Base-by-base conservation (phyloP, 1,140 invertebrate species). In the Drosophila pallidifrons region DNA sequence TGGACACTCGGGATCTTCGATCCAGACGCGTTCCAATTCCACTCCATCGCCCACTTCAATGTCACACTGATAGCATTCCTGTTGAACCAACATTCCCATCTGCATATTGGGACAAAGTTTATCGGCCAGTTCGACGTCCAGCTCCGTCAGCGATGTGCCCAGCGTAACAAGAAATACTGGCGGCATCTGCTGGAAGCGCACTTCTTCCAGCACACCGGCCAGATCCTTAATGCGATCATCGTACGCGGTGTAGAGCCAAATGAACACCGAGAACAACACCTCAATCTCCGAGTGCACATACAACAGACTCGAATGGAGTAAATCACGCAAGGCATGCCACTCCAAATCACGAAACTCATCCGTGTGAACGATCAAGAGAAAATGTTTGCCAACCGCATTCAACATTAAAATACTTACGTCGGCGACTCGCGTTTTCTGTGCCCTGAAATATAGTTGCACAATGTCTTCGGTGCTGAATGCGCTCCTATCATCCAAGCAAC, bases 251-350 rank as follows among this genome's bases (percentile, higher is more conserved):
- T 7, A 45, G 1, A 73, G 8, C 70, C 70, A 73, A 4, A 59
- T 8, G 2, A 67, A 10, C 0, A 49, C 47, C 8, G 64, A 28
- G 15, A 54, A 73, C 5, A 67, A 54, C 16, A 73, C 63, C 63
- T 73, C 70, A 1, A 67, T 30, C 47, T 73, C 70, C 0, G 46
- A 13, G 7, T 73, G 70, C 8, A 73, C 55, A 30, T 13, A 28
- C 38, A 73, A n/a, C 2, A 3, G 7, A 10, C 67, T 32, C 1
- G 63, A 59, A 0, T 15, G 0, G 1, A 73, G 28, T 5, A 74
- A 25, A 6, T 5, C n/a, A 41, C 11, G n/a, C n/a, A 74, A 2
- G 3, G 57, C 43, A 1, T 8, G 16, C 0, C 46, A 3, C 1
- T 41, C 5, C 4, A 73, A 30, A 10, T 16, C 4, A 1, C 30